A percentile compares a stretch with the other conserved stretches of the same genome.
Conservation (phyloP, 2,888 invertebrate genomes). For the Lycia hirtaria region DNA sequence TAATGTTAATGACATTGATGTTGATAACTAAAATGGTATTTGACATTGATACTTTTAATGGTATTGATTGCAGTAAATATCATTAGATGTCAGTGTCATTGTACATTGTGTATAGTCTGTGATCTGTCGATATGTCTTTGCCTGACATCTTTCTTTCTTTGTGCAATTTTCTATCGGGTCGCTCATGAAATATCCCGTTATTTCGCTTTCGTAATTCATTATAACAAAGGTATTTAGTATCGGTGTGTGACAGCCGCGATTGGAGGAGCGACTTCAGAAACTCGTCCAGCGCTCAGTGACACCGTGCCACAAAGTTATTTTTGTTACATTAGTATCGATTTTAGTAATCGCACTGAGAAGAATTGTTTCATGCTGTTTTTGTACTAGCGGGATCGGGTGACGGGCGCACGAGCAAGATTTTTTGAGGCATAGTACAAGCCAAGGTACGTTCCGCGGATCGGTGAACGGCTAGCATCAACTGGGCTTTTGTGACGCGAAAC, state of each 20-base stretch:
- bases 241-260: slow-evolving; percentile 64
- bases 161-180: slow-evolving; percentile 72
- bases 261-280: slow-evolving; percentile 59
- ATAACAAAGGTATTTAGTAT: slow-evolving; percentile 75
- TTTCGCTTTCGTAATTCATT: slow-evolving; percentile 78
- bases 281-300: slow-evolving; percentile 59
- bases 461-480: slow-evolving; percentile 43
- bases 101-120: slow-evolving; percentile 2
- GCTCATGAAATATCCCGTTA: slow-evolving; percentile 81
- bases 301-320: slow-evolving; percentile 64
- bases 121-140: background rate
- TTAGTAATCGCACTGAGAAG: slow-evolving; percentile 66
- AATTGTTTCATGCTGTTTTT: slow-evolving; percentile 78
- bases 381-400: slow-evolving; percentile 70
- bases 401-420: slow-evolving; percentile 69
- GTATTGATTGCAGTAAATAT: no score
- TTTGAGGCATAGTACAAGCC: slow-evolving; percentile 75
- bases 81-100: no score
- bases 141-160: slow-evolving; percentile 79
- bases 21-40: no score
- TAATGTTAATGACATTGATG: no score
- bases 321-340: slow-evolving; percentile 76
- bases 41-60: no score
- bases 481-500: slow-evolving; percentile 55
- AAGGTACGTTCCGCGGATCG: slow-evolving; percentile 65